Evolutionary conservation across 2,797 vertebrate species (phyloP).

Genomic region (Manis pentadactyla): DNA sequence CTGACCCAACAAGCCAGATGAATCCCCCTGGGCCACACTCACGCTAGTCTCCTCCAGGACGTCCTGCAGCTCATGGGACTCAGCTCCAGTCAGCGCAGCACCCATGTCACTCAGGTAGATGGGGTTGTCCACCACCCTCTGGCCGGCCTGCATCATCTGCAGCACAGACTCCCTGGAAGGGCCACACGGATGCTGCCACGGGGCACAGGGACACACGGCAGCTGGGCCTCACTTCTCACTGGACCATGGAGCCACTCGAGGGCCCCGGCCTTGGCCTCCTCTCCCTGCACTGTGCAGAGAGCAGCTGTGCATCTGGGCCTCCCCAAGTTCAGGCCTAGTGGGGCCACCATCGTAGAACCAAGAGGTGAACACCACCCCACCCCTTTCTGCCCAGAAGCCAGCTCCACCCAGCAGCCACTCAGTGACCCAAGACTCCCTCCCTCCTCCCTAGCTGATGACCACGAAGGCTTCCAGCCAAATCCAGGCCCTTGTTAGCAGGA

Average conservation of each 20-base stretch:
- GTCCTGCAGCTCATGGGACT: slow-evolving; percentile 96
- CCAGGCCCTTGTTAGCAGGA: background rate
- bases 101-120: slow-evolving; percentile 99
- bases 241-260: too few relatives aligned
- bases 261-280: fast-evolving
- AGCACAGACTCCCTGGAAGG: slow-evolving; percentile 95
- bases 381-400: background rate
- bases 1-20: background rate
- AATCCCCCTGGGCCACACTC: slow-evolving; percentile 73
- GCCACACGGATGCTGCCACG: fast-evolving
- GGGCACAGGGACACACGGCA: too few relatives aligned
- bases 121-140: slow-evolving; percentile 98
- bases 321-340: fast-evolving
- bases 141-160: slow-evolving; percentile 99
- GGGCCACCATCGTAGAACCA: background rate
- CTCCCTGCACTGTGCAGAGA: background rate
- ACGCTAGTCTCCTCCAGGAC: slow-evolving; percentile 97
- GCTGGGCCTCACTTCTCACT: background rate
- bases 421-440: background rate
- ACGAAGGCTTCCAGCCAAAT: background rate
- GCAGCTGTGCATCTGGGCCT: too few relatives aligned
- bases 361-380: fast-evolving
- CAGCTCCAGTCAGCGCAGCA: slow-evolving; percentile 96
- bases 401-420: background rate
- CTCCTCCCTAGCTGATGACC: fast-evolving